These are phyloP conservation scores for Orthosia cruda DNA, from an alignment of 2,888 invertebrate genomes.

Conservation along the genomic window DNA sequence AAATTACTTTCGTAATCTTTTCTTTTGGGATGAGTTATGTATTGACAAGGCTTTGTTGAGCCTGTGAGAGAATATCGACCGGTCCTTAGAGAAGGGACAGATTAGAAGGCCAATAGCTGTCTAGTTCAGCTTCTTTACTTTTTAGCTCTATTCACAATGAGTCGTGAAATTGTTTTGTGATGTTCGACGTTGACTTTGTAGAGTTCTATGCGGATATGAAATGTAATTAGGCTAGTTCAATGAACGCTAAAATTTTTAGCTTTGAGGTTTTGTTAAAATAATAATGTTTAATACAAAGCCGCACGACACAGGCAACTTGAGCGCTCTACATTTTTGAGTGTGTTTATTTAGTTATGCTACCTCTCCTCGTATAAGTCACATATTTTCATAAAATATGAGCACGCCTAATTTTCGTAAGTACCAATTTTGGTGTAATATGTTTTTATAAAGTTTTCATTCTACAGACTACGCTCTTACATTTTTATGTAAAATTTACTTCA, in stretches of 20 bases:
- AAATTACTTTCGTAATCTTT: conserved; percentile 56
- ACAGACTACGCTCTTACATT: conserved; percentile 7
- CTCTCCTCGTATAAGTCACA: conserved; percentile 26
- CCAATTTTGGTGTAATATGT: conserved; percentile 46
- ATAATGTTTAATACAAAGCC: conserved; percentile 5
- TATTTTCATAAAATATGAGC: conserved; percentile 46
- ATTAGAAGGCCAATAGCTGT: conserved; percentile 48
- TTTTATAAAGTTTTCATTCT: conserved; percentile 38
- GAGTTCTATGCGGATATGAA: neutral
- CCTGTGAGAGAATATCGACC: conserved; percentile 17
- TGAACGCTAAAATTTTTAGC: neutral
- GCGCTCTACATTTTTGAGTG: conserved; percentile 15
- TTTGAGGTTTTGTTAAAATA: neutral
- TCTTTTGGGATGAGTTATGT: conserved; percentile 57
- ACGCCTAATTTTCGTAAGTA: conserved; percentile 46
- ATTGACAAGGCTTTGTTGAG: conserved; percentile 50
- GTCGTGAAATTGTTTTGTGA: neutral
- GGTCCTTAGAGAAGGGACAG: conserved; percentile 32
- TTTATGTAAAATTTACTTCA: conserved; percentile 18
- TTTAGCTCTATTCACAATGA: conserved; percentile 8
- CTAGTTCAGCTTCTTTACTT: conserved; percentile 21
- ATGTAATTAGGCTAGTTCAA: neutral
- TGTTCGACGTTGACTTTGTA: neutral
- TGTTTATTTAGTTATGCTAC: conserved; percentile 19
- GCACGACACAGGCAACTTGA: conserved; percentile 2